Conservation (phyloP, 2,888 invertebrate species). For the Cephus spinipes region DNA sequence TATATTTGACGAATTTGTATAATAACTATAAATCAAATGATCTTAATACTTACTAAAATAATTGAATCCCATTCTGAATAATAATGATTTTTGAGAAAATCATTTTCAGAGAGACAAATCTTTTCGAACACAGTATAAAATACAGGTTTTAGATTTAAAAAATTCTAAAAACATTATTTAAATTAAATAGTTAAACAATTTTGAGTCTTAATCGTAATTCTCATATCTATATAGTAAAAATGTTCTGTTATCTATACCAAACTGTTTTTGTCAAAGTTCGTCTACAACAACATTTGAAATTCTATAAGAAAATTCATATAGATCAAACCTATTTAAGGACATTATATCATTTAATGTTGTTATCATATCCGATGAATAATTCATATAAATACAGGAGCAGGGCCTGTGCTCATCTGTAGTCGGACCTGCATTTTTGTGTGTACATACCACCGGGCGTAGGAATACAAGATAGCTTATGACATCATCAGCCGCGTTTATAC, state of each 20-base stretch:
- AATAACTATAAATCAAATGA: neutral
- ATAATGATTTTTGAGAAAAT: neutral
- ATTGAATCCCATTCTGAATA: neutral
- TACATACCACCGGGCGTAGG: slow-evolving; percentile 50
- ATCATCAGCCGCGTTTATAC: slow-evolving; percentile 59
- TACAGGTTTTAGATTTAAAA: neutral
- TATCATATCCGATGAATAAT: neutral
- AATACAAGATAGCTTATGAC: slow-evolving; percentile 58
- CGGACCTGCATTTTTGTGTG: slow-evolving; percentile 29
- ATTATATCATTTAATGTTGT: neutral
- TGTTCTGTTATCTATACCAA: neutral
- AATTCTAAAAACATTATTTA: neutral
- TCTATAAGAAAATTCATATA: neutral
- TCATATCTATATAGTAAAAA: neutral
- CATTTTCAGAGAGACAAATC: neutral
- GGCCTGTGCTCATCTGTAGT: slow-evolving; percentile 2
- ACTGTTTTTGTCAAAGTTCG: neutral
- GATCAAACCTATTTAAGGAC: neutral
- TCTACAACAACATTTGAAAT: neutral
- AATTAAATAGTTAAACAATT: neutral
- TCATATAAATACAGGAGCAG: neutral
- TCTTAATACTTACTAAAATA: neutral
- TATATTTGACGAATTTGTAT: neutral
- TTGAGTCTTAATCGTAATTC: neutral
- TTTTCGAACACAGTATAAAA: neutral